Conservation (phyloP, 2,888 invertebrate genomes). For the Oscheius sp. region DNA sequence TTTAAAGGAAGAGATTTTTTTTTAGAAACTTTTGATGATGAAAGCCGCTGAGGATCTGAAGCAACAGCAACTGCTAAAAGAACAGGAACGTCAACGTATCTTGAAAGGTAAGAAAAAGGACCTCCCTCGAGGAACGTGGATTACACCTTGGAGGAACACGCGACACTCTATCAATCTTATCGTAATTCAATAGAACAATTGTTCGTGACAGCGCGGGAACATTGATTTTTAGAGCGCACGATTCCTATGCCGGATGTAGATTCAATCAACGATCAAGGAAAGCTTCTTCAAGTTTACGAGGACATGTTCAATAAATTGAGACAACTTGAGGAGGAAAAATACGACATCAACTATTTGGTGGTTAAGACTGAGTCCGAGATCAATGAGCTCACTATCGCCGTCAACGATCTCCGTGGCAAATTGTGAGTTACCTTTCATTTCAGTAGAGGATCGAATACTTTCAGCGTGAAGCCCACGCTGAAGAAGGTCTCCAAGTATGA, state of each 20-base stretch:
- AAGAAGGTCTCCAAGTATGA: conserved; percentile 99
- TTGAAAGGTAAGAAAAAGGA: conserved; percentile 72
- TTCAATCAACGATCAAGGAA: conserved; percentile 81
- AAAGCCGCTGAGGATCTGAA: conserved; percentile 99
- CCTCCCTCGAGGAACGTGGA: not conserved
- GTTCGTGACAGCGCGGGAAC: conserved; percentile 5
- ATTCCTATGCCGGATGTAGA: conserved; percentile 87
- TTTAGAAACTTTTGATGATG: conserved; percentile 94
- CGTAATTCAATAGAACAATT: not conserved
- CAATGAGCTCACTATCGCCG: conserved; percentile 96
- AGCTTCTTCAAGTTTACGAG: conserved; percentile 61
- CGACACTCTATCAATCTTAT: conserved; percentile 14
- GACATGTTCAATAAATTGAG: conserved; percentile 76
- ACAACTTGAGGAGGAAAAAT: conserved; percentile 76
- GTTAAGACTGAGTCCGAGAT: conserved; percentile 80
- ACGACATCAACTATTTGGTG: conserved; percentile 92
- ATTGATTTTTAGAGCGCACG: conserved; percentile 83
- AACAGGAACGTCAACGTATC: conserved; percentile 85
- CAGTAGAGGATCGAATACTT: conserved; percentile 1
- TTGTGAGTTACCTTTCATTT: conserved; percentile 75
- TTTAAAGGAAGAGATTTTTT: not conserved
- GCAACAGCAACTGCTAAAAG: conserved; percentile 97
- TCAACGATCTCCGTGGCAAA: conserved; percentile 99
- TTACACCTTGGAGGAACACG: not conserved
- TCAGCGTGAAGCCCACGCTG: conserved; percentile 73